Percentiles rank a stretch among this genome's conserved stretches.
Evolutionary conservation across 2,113 vertebrate species (phyloP).

Genomic region (Pachyramphus minor): DNA sequence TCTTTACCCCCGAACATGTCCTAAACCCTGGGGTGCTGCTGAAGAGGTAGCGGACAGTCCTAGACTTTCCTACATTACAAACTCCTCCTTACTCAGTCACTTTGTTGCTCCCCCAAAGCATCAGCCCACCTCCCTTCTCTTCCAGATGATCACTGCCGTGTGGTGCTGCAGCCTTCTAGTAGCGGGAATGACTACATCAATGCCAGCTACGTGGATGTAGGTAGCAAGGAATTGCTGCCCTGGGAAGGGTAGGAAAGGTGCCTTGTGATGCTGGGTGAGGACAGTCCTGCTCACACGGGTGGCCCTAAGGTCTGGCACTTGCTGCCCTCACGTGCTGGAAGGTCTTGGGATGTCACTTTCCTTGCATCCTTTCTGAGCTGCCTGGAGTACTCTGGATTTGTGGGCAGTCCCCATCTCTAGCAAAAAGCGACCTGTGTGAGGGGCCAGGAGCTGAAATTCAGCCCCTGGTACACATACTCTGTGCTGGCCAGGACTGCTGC

Average conservation of each 20-base stretch:
- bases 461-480: not conserved
- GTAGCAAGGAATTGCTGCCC: not conserved
- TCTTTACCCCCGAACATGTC: not conserved
- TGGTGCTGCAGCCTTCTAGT: constrained; percentile 14
- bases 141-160: constrained; percentile 53
- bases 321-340: not conserved
- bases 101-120: not conserved
- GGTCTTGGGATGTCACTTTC: not conserved
- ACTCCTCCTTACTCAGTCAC: not conserved
- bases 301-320: not conserved
- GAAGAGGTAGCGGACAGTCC: not conserved
- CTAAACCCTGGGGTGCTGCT: not conserved
- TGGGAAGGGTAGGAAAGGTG: not conserved
- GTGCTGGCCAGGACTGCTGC: not conserved
- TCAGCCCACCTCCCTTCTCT: not conserved
- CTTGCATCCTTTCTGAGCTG: not conserved
- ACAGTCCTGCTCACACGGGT: not conserved
- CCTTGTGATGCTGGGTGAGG: not conserved
- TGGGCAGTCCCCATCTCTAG: not conserved
- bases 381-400: not conserved
- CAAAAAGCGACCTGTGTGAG: not conserved
- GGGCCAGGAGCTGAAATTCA: not conserved
- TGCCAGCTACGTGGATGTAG: constrained; percentile 63
- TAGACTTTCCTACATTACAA: not conserved
- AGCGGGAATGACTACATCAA: constrained; percentile 19